A percentile compares a stretch with the other conserved stretches of the same genome.
Evolutionary conservation across 2,113 vertebrate species (phyloP).

Genomic region (Clarias gariepinus): DNA sequence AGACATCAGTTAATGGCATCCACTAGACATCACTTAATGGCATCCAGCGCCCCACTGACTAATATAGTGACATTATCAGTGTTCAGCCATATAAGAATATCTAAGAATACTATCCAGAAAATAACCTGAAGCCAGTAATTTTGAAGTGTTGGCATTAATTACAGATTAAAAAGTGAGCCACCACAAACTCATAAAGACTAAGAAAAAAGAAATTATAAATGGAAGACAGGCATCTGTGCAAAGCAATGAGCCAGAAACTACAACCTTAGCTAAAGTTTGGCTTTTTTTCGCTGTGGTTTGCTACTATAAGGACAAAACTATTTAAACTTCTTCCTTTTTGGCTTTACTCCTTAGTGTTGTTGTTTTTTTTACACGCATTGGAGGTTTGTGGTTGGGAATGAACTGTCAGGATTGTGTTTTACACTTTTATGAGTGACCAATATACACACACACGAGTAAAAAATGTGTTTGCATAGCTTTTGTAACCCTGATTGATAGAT

Average conservation of each 20-base stretch:
- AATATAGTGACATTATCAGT: too few relatives aligned
- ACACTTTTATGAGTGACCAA: not conserved
- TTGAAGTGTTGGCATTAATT: not conserved
- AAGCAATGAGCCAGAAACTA: not conserved
- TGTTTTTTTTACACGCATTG: too few relatives aligned
- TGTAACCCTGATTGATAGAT: not conserved
- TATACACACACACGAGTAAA: not conserved
- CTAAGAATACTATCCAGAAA: not conserved
- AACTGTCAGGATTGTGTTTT: too few relatives aligned
- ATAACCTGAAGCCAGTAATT: not conserved
- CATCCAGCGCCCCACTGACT: too few relatives aligned
- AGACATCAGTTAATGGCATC: too few relatives aligned
- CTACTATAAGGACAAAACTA: not conserved
- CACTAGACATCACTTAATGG: too few relatives aligned
- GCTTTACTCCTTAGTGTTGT: too few relatives aligned
- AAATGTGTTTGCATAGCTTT: not conserved
- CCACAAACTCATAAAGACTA: not conserved
- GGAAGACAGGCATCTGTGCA: not conserved
- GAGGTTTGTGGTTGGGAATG: not conserved
- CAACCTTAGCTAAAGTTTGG: not conserved
- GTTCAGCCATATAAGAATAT: too few relatives aligned
- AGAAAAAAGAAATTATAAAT: not conserved
- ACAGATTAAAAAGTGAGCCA: not conserved
- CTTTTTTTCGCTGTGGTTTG: not conserved
- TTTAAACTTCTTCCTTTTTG: not conserved